These are phyloP conservation scores for Pyrochroa serraticornis DNA, from an alignment of 2,888 invertebrate species.

Conservation along the genomic window DNA sequence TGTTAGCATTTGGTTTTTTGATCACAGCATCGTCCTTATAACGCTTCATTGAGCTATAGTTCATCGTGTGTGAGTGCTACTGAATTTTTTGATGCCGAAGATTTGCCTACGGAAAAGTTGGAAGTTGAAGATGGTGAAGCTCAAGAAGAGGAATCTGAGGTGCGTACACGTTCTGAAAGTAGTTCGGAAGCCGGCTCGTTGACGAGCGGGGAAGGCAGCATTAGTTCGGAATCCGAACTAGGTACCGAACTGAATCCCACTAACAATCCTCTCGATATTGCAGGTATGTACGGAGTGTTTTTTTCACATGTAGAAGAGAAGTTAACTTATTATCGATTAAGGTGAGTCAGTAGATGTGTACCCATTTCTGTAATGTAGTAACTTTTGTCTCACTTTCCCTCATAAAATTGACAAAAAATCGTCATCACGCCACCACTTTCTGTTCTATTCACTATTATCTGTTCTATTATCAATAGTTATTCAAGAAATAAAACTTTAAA, in stretches of 20 bases:
- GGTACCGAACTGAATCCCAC: conserved; percentile 59
- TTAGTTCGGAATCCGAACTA: conserved; percentile 66
- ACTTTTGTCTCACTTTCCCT: background rate
- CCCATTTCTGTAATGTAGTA: conserved; percentile 2
- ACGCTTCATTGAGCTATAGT: conserved; percentile 74
- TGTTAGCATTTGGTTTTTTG: conserved; percentile 23
- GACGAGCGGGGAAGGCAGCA: conserved; percentile 71
- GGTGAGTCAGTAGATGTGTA: conserved; percentile 17
- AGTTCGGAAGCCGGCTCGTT: conserved; percentile 75
- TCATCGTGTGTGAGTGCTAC: conserved; percentile 78
- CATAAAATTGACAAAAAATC: background rate
- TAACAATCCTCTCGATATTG: conserved; percentile 48
- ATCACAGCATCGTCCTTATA: conserved; percentile 63
- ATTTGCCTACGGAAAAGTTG: conserved; percentile 54
- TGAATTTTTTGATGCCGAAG: conserved; percentile 84
- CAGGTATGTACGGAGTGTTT: conserved; percentile 39
- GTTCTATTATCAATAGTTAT: no score
- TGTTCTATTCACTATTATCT: no score
- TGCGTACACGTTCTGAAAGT: conserved; percentile 63
- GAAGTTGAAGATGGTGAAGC: conserved; percentile 56
- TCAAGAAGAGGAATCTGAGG: conserved; percentile 52
- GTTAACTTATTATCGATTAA: background rate
- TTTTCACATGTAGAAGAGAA: background rate
- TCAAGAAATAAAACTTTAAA: no score
- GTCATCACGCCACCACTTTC: no score